Conservation (phyloP, 1,140 invertebrate species). For the Diplogasteroides magnus region DNA sequence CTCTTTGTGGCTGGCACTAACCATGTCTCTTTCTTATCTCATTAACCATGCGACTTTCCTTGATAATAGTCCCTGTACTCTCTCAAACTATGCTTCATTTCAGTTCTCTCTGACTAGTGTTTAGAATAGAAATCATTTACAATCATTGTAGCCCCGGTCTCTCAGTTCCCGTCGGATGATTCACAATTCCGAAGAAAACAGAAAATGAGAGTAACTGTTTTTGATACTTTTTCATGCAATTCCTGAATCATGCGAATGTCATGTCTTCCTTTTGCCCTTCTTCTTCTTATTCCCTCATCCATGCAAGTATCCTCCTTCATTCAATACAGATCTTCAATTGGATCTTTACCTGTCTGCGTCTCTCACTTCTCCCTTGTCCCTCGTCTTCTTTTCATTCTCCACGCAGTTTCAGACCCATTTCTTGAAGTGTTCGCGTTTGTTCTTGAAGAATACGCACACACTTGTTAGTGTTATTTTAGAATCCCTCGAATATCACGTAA, state of each 20-base stretch:
- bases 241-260: background rate
- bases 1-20: background rate
- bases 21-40: background rate
- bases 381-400: no score
- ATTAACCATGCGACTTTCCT: background rate
- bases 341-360: no score
- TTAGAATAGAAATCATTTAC: background rate
- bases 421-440: no score
- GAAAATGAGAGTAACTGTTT: background rate
- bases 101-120: background rate
- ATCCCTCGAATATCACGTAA: no score
- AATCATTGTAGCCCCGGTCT: no score
- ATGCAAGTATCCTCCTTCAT: no score
- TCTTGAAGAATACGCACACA: no score
- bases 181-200: background rate
- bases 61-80: background rate
- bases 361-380: no score
- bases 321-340: no score
- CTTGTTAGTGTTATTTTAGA: no score
- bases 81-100: background rate
- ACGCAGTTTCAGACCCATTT: no score
- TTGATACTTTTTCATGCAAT: background rate
- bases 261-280: background rate
- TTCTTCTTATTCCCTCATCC: background rate
- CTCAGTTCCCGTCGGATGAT: no score